A percentile compares a stretch with the other conserved stretches of the same genome.
phyloP scores from a whole-genome alignment of 2,113 vertebrate species.

The Pangasianodon hypophthalmus region DNA sequence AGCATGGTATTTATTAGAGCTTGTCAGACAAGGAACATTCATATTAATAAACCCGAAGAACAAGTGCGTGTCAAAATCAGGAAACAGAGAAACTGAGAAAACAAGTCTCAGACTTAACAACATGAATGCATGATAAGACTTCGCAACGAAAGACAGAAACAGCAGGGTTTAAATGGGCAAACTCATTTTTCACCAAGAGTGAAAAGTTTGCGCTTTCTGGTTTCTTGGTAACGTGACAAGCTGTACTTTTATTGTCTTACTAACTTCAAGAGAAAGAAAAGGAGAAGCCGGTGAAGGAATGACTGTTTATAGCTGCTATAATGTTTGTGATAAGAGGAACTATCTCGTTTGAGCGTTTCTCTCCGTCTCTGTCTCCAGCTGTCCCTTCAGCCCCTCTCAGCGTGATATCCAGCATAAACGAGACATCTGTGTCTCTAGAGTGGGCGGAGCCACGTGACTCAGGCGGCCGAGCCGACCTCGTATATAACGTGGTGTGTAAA shows the following conservation, averaged over 20 bases:
- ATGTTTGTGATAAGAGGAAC: not conserved
- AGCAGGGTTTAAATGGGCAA: no score
- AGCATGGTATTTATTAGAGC: no score
- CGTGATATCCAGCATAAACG: conserved; percentile 96
- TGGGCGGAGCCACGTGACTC: conserved; percentile 92
- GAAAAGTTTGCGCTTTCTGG: not conserved
- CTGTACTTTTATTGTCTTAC: no score
- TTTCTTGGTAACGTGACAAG: no score
- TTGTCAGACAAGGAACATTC: no score
- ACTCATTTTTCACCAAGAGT: no score
- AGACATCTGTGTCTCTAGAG: conserved; percentile 93
- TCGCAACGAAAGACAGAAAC: no score
- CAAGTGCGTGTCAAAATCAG: no score
- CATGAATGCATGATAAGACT: no score
- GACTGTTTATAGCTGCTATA: not conserved
- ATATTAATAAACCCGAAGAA: no score
- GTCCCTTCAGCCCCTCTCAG: conserved; percentile 86
- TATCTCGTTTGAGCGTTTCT: not conserved
- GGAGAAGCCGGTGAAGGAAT: not conserved
- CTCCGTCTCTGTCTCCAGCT: conserved; percentile 66
- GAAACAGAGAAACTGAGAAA: no score
- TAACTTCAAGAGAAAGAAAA: not conserved
- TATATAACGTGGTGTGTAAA: conserved; percentile 97
- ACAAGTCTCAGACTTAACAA: no score
- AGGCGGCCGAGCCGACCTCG: conserved; percentile 87